Evolutionary conservation across 2,888 invertebrate genomes (phyloP), one percentile per base, ranked within the genome.

Genomic region (Eilema griseolum): DNA sequence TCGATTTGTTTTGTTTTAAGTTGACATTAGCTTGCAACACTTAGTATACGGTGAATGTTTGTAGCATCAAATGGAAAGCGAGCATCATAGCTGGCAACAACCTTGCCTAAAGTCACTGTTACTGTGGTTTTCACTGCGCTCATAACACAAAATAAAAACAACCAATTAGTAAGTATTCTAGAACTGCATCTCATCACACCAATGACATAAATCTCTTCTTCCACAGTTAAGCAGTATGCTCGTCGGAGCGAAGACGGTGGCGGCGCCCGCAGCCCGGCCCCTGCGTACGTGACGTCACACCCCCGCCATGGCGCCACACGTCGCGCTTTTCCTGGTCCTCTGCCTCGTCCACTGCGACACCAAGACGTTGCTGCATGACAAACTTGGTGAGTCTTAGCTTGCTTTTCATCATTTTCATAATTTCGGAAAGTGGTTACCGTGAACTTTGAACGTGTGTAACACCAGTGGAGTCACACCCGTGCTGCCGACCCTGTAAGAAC

Each of bases 271-370:
- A 57, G 31, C 75, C 76, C 68, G 70, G 71, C 65, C 69, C 62
- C 71, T 76, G 74, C 74, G 56, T 76, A 75, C 87, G 85, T 86
- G 86, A 86, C 87, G 81, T 76, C 80, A 69, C 78, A 78, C 80
- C 83, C 84, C 20, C 85, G 85, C 81, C 80, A 94, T 94, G 94
- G 88, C 93, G 88, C 87, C 88, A 69, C 90, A 86, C 85, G 91
- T 92, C 74, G 92, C 92, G 67, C 87, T 93, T 56, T 88, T 93
- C 76, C 89, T 94, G 73, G 82, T 93, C 73, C 90, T 94, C 70
- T 92, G 92, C 84, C 93, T 95, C 75, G 93, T 94, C 81, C 92
- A 88, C 85, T 92, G 95, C 81, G 90, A 94, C 92, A 94, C 95
- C 83, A 94, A 94, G 88, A 92, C 92, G 62, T 90, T 94, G 75